Conservation (phyloP, 2,797 vertebrate species). For the Gymnoscopelus microlampas region DNA sequence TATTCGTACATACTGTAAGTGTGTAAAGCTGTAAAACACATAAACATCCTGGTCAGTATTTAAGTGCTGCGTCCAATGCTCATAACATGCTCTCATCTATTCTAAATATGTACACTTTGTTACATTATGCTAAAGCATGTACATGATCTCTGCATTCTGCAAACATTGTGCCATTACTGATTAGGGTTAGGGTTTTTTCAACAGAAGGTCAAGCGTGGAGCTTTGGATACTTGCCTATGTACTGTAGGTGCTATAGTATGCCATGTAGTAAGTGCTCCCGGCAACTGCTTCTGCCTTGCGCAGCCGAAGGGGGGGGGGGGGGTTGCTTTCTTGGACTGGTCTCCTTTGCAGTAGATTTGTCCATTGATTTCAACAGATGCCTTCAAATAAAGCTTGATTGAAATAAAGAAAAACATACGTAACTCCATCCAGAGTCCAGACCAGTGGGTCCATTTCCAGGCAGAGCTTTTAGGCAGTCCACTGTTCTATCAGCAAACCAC, state of each 20-base stretch:
- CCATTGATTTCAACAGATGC: conserved; percentile 25
- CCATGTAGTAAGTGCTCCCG: conserved; percentile 23
- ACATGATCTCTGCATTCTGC: background rate
- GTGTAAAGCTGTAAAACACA: no score
- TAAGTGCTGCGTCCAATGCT: no score
- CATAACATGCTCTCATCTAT: no score
- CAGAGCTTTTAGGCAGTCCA: conserved; percentile 38
- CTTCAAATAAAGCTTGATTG: conserved; percentile 52
- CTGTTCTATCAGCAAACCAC: background rate
- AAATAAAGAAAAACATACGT: conserved; percentile 41
- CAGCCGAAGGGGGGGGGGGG: conserved; percentile 17
- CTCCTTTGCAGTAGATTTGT: conserved; percentile 21
- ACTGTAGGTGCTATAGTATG: conserved; percentile 48
- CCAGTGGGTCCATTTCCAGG: conserved; percentile 24
- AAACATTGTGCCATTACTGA: conserved; percentile 15
- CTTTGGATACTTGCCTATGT: conserved; percentile 33
- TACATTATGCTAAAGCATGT: no score
- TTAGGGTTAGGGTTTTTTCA: conserved; percentile 17
- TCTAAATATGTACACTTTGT: no score
- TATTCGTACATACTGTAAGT: background rate
- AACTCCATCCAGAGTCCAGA: conserved; percentile 19
- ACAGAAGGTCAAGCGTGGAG: conserved; percentile 34
- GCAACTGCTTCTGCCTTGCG: conserved; percentile 22
- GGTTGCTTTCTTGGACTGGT: conserved; percentile 29
- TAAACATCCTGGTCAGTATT: no score